A percentile compares a stretch with the other conserved stretches of the same genome.
These are phyloP conservation scores for Elgonia sp. DNA, from an alignment of 2,888 invertebrate genomes.

Conservation along the genomic window DNA sequence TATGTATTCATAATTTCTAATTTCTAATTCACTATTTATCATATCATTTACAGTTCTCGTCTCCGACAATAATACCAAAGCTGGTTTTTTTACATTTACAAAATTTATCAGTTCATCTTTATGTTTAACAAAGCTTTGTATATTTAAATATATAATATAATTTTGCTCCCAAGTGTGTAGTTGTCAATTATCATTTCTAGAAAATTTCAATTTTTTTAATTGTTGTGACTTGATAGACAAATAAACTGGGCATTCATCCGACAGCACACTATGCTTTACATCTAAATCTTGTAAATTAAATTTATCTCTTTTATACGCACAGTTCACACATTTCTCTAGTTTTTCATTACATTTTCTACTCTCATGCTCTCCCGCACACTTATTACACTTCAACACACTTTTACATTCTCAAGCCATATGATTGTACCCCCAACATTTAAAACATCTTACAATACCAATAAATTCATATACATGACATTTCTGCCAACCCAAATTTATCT, in stretches of 20 bases:
- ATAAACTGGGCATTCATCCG: not conserved
- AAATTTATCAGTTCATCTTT: slow-evolving; percentile 9
- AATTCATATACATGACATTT: not conserved
- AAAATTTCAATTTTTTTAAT: not conserved
- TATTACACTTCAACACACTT: not conserved
- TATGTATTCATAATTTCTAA: slow-evolving; percentile 2
- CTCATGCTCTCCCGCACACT: not conserved
- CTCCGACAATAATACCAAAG: not conserved
- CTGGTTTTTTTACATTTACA: slow-evolving; percentile 1
- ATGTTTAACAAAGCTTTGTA: slow-evolving; percentile 27
- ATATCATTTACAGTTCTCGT: not conserved
- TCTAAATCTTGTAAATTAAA: not conserved
- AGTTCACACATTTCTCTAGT: not conserved
- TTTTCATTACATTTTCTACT: not conserved
- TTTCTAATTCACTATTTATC: slow-evolving; percentile 18
- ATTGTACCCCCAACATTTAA: not conserved
- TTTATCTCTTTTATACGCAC: not conserved
- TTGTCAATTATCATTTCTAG: not conserved
- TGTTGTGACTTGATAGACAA: not conserved
- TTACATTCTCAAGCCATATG: not conserved
- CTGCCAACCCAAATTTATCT: not conserved
- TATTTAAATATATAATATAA: slow-evolving; percentile 5
- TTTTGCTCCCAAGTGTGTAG: not conserved
- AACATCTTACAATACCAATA: not conserved
- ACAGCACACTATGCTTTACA: not conserved